Base-by-base conservation (phyloP, 2,888 invertebrate genomes). In the Yponomeuta sedellus region DNA sequence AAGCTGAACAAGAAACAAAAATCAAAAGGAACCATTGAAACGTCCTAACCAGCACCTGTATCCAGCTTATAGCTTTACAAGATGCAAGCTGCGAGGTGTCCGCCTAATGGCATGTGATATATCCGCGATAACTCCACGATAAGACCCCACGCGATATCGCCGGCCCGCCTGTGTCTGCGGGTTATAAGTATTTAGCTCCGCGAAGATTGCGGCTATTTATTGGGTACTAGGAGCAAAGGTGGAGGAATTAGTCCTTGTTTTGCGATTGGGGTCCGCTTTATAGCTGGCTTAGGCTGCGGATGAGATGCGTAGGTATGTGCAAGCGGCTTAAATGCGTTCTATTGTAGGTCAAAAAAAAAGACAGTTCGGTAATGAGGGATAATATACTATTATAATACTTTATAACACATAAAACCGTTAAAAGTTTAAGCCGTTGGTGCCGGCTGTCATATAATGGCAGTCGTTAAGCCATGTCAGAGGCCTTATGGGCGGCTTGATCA, bases 101-200 rank as follows among this genome's bases (percentile, higher is more conserved):
- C 63, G 44, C 64, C 34, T 69, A 69, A 69, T 69, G 66, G 68
- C 66, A 67, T 64, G 71, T 76, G 67, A 79, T 79, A 74, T 71
- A 71, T 77, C 68, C 71, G 59, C 65, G 69, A 69, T 71, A 66
- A 68, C 20, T 40, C 40, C 59, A 66, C 66, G 80, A 80, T 81
- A 78, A 76, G 73, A 75, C 70, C 70, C 68, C 70, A 63, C 66
- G 63, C 69, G 73, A 64, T 66, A 65, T 64, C 44, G 67, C 64
- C 64, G 16, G 44, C 44, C 44, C 3, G 44, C 34, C 44, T 52
- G 3, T 52, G 16, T 16, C 12, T 52, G 65, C 62, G 59, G 22
- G 59, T 22, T 59, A 59, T 59, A 59, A 20, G 59, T 59, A 59
- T 52, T 52, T 52, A 52, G 44, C 44, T 12, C 16, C 44, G 12